Evolutionary conservation across 2,888 invertebrate species (phyloP).

Genomic region (Brachypterus glaber): DNA sequence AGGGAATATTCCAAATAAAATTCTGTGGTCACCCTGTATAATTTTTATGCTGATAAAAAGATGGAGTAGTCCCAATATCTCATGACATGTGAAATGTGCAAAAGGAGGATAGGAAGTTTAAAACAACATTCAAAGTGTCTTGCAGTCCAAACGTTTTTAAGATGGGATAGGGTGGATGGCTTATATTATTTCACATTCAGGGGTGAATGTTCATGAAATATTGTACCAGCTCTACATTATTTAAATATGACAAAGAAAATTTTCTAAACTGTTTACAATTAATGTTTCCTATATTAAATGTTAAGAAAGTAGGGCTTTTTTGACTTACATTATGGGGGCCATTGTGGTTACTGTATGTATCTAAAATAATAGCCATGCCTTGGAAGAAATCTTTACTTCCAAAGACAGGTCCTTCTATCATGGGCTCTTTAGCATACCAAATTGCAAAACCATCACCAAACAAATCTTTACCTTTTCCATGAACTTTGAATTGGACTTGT

Average conservation of each 20-base stretch:
- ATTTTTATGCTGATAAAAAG: too few relatives aligned
- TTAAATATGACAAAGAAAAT: slow-evolving; percentile 4
- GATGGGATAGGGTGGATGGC: too few relatives aligned
- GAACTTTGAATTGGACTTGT: slow-evolving; percentile 91
- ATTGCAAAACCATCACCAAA: slow-evolving; percentile 95
- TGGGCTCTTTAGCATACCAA: slow-evolving; percentile 82
- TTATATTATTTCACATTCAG: neutral
- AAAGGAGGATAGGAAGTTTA: too few relatives aligned
- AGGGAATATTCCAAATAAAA: too few relatives aligned
- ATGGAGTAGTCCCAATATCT: too few relatives aligned
- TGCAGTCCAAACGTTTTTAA: too few relatives aligned
- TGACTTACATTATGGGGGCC: slow-evolving; percentile 92
- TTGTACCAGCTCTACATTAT: slow-evolving; percentile 3
- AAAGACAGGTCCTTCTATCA: slow-evolving; percentile 81
- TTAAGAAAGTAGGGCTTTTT: too few relatives aligned
- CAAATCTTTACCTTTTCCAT: slow-evolving; percentile 89
- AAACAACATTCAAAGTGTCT: too few relatives aligned
- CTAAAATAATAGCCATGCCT: slow-evolving; percentile 85
- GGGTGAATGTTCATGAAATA: neutral
- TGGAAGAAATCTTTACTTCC: slow-evolving; percentile 88
- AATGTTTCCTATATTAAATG: too few relatives aligned
- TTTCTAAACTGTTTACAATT: neutral
- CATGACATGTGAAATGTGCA: too few relatives aligned
- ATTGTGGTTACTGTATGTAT: slow-evolving; percentile 99
- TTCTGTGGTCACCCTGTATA: too few relatives aligned